Evolutionary conservation across 2,888 invertebrate genomes (phyloP).

Genomic region (Mesorhabditis belari): DNA sequence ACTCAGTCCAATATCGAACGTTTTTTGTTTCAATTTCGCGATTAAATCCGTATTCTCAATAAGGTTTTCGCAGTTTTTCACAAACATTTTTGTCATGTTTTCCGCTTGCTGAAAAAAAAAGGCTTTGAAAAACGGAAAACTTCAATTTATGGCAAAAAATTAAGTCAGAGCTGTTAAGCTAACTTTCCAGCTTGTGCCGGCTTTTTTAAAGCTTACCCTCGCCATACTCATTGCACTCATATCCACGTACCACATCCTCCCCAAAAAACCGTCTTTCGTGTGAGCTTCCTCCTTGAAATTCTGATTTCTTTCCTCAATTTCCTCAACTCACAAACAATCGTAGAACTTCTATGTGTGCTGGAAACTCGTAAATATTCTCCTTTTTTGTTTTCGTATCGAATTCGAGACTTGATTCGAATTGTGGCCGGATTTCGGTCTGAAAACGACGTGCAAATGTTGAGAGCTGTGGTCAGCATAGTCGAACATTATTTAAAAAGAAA

Average conservation of each 20-base stretch:
- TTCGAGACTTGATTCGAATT: background rate
- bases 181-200: slow-evolving; percentile 4
- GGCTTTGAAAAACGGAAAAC: background rate
- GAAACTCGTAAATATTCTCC: background rate
- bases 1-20: background rate
- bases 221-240: slow-evolving; percentile 4
- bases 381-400: background rate
- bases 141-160: slow-evolving; percentile 2
- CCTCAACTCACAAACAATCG: background rate
- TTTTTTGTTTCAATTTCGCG: background rate
- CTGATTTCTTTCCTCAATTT: background rate
- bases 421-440: background rate
- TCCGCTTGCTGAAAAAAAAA: background rate
- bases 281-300: background rate
- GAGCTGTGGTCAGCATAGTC: background rate
- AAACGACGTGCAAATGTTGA: background rate
- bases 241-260: background rate
- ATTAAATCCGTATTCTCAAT: background rate
- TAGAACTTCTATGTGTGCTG: background rate
- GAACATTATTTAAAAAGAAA: background rate
- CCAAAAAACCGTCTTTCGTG: background rate
- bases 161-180: slow-evolving; percentile 3
- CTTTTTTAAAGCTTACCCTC: slow-evolving; percentile 7
- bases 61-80: background rate
- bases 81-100: background rate